Percentiles rank a stretch among this genome's conserved stretches.
Conservation (phyloP, 2,797 vertebrate genomes). For the Chromis chromis region DNA sequence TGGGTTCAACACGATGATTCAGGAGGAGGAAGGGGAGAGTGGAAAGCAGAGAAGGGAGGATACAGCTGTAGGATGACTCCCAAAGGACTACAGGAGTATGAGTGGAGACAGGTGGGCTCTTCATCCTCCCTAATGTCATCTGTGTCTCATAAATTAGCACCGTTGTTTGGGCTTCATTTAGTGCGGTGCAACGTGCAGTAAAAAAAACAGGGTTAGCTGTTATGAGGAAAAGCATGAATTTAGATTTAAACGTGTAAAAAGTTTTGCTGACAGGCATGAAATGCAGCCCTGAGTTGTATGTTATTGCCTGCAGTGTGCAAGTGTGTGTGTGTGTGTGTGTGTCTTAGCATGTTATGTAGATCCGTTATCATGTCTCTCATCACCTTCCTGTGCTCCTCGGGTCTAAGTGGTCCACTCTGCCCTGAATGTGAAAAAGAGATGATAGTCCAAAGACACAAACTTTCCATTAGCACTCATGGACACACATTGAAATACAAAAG, state of each 20-base stretch:
- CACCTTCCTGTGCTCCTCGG: slow-evolving; percentile 42
- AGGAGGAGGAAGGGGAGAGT: slow-evolving; percentile 29
- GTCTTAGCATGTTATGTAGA: slow-evolving; percentile 16
- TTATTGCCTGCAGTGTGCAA: slow-evolving; percentile 1
- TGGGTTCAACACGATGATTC: slow-evolving; percentile 31
- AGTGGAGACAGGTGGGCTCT: slow-evolving; percentile 49
- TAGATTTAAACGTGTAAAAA: slow-evolving; percentile 10
- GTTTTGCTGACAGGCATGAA: slow-evolving; percentile 3
- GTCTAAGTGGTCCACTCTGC: slow-evolving; percentile 52
- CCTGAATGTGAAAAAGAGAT: slow-evolving; percentile 65
- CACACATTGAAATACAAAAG: slow-evolving; percentile 14
- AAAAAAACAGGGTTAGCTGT: slow-evolving; percentile 26
- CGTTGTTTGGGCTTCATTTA: slow-evolving; percentile 39
- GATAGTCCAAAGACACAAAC: slow-evolving; percentile 41
- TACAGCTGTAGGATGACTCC: slow-evolving; percentile 27
- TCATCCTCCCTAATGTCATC: slow-evolving; percentile 32
- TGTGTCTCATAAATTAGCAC: slow-evolving; percentile 43
- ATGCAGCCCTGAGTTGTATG: slow-evolving; percentile 3
- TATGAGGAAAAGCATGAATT: slow-evolving; percentile 12
- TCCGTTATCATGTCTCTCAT: slow-evolving; percentile 66
- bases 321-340: slow-evolving; percentile 15
- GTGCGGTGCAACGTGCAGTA: not conserved
- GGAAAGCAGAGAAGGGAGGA: slow-evolving; percentile 48
- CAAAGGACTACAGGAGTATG: slow-evolving; percentile 41
- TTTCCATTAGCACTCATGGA: slow-evolving; percentile 36